Evolutionary conservation across 2,888 invertebrate species (phyloP), one percentile per base, ranked within the genome.

Genomic region (Drosophila flavopinicola): DNA sequence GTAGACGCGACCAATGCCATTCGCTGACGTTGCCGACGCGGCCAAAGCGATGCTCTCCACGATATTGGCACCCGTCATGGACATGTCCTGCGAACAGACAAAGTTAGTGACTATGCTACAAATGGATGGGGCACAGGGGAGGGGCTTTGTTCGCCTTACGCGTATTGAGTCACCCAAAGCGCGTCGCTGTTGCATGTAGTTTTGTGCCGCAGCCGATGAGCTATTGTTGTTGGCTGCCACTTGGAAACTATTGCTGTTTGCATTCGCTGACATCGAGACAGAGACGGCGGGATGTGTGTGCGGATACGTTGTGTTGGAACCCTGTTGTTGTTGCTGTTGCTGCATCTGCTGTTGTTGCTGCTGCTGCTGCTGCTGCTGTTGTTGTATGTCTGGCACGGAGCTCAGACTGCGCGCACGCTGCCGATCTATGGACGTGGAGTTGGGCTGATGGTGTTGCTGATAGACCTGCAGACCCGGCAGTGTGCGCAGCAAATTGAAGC

Each of bases 401-500:
- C 96, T 96, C 77, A 96, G 91, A 29, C 96, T 96, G 68, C 96
- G 93, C 45, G 96, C 96, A 75, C 97, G 93, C 91, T 96, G 96
- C 75, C 96, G 92, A 90, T 96, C 96, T 88, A 93, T 95, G 42
- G 89, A 78, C 4, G 87, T 87, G 23, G 78, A 85, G 54, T 89
- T 88, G 45, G 72, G 76, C 51, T 85, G 87, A 39, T 78, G 93
- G 42, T 83, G 72, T 47, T 85, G 78, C 32, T 88, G 88, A 60
- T 87, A 86, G 91, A 95, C 93, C 88, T 95, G 94, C 80, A 95
- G 94, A 59, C 95, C 95, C 30, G 95, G 94, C 75, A 95, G 91
- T 41, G 95, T 94, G 47, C 95, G 93, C 80, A 95, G 92, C 89
- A 95, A 91, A 84, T 94, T 94, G 86, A 95, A 95, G 89, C 94